These are phyloP conservation scores for Etheostoma spectabile DNA, from an alignment of 2,113 vertebrate genomes.

Conservation along the genomic window DNA sequence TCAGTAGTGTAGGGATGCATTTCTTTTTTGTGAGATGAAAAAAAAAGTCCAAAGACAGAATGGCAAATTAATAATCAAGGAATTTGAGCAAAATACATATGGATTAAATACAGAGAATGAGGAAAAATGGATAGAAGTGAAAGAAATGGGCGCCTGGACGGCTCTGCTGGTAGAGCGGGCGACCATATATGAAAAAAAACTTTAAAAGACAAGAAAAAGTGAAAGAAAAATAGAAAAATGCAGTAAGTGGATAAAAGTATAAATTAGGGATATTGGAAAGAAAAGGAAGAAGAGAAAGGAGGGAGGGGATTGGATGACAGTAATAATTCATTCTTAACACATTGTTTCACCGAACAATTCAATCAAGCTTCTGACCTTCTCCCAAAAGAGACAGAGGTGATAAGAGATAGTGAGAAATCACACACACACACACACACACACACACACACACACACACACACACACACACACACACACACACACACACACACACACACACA, in stretches of 20 bases:
- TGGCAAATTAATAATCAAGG: neutral
- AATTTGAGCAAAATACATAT: neutral
- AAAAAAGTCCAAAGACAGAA: neutral
- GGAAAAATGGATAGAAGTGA: neutral
- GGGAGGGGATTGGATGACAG: neutral
- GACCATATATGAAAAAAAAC: too few relatives aligned
- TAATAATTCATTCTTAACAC: slow-evolving; percentile 32
- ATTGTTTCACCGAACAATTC: slow-evolving; percentile 32
- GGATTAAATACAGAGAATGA: neutral
- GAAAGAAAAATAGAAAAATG: neutral
- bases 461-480: slow-evolving; percentile 18
- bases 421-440: slow-evolving; percentile 9
- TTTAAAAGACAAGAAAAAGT: too few relatives aligned
- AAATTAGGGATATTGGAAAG: neutral
- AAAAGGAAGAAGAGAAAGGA: neutral
- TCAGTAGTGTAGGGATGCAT: neutral
- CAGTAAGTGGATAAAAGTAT: neutral
- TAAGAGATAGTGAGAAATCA: slow-evolving; percentile 2
- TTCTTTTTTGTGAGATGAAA: neutral
- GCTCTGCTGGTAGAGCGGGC: too few relatives aligned
- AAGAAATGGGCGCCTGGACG: too few relatives aligned
- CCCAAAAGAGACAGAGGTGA: slow-evolving; percentile 32
- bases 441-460: slow-evolving; percentile 10
- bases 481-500: neutral
- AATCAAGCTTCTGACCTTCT: slow-evolving; percentile 41